These are phyloP conservation scores for Anguilla obscura DNA, from an alignment of 2,797 vertebrate species.

Conservation along the genomic window DNA sequence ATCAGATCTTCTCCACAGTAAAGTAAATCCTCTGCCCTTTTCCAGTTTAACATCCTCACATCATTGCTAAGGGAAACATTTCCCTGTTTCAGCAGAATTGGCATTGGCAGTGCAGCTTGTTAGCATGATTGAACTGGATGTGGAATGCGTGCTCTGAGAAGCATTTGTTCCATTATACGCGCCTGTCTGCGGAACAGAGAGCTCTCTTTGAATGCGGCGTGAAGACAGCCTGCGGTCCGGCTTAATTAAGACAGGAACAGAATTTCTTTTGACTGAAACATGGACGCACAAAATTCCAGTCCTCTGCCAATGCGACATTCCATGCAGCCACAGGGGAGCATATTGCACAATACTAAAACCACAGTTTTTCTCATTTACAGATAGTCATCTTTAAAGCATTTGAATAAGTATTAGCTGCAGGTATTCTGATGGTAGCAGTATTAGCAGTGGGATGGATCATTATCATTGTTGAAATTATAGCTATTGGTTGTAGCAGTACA, in stretches of 20 bases:
- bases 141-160: conserved; percentile 32
- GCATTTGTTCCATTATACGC: conserved; percentile 20
- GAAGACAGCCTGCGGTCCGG: conserved; percentile 2
- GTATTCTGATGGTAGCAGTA: neutral
- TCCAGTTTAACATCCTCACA: conserved; percentile 18
- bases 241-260: conserved; percentile 30
- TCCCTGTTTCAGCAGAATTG: neutral
- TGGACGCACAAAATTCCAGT: conserved; percentile 25
- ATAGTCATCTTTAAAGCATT: conserved; percentile 16
- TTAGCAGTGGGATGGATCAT: neutral
- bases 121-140: neutral
- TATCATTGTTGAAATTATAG: neutral
- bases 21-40: conserved; percentile 4
- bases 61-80: conserved; percentile 4
- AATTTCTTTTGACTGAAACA: conserved; percentile 19
- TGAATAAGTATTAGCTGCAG: neutral
- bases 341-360: neutral
- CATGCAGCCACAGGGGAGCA: neutral
- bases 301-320: conserved; percentile 21
- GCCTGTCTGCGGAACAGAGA: neutral
- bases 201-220: neutral
- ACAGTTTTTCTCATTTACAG: neutral
- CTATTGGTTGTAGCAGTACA: neutral
- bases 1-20: neutral
- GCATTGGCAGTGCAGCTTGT: conserved; percentile 30